Evolutionary conservation across 2,113 vertebrate species (phyloP), one percentile per base, ranked within the genome.

Genomic region (Dasyprocta punctata): DNA sequence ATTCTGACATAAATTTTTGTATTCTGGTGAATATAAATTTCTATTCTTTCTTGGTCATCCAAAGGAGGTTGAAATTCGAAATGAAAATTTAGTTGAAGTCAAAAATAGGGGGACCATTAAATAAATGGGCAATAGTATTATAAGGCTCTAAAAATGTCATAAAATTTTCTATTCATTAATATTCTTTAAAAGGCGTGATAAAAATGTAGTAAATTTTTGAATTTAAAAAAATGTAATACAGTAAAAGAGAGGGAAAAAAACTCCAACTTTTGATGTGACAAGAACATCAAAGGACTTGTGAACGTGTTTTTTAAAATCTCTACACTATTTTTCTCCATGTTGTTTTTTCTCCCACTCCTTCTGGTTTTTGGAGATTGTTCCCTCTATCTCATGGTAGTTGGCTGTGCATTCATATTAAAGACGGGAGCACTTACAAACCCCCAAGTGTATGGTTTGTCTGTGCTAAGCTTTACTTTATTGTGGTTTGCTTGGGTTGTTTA

Each of bases 391-490:
- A 24, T 82, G 36, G 44, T 71, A 54, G 69, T 41, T 82, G 73
- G 52, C 69, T 89, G 16, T 71, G 69, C 78, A 58, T 69, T 93
- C 67, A 88, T 83, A 52, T 69, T 71, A 67, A 89, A 82, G 60
- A 83, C 5, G 73, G 36, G 12, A 19, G 28, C 30, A 86, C 44
- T 65, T 86, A 81, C 56, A 92, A 80, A 20, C 44, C 47, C 89
- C 33, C n/a, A 81, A 49, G 30, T 60, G 7, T 85, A 19, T 78
- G 12, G 2, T 65, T 83, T 87, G 24, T 92, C 33, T 38, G 28
- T 75, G 56, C 22, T 75, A 44, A 94, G 28, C 13, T 94, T 47
- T 81, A 86, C 69, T 75, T 96, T 87, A 77, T n/a, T 65, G 22
- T 65, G 44, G n/a, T 81, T 75, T 97, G 54, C n/a, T 36, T 86